phyloP scores from a whole-genome alignment of 2,888 invertebrate species.

The Horisme vitalbata region DNA sequence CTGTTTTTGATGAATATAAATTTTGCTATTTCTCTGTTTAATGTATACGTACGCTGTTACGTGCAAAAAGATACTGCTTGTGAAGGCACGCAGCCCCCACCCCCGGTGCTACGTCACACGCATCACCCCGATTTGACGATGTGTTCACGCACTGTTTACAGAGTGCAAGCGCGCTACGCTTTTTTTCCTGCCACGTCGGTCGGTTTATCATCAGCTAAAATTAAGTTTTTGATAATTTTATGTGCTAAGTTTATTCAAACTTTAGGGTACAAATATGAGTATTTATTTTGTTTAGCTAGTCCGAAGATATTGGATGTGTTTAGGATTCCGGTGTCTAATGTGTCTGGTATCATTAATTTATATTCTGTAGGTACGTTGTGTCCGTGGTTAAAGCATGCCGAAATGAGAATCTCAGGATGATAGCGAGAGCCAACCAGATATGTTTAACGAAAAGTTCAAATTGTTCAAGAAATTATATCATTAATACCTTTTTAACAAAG shows the following conservation, averaged over 20 bases:
- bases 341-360: slow-evolving; percentile 28
- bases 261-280: slow-evolving; percentile 69
- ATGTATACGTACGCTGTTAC: too few relatives aligned
- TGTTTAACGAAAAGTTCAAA: slow-evolving; percentile 28
- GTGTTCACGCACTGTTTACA: slow-evolving; percentile 49
- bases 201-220: slow-evolving; percentile 5
- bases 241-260: slow-evolving; percentile 58
- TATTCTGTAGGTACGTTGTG: slow-evolving; percentile 7
- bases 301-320: slow-evolving; percentile 44
- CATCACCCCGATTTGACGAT: slow-evolving; percentile 33
- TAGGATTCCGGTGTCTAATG: slow-evolving; percentile 17
- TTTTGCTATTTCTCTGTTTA: too few relatives aligned
- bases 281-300: slow-evolving; percentile 71
- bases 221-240: slow-evolving; percentile 54
- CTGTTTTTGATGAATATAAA: too few relatives aligned
- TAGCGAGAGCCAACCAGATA: slow-evolving; percentile 41
- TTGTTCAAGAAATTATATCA: slow-evolving; percentile 23
- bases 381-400: slow-evolving; percentile 17
- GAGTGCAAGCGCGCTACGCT: slow-evolving; percentile 42
- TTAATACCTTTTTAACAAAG: slow-evolving; percentile 11
- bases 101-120: slow-evolving; percentile 65
- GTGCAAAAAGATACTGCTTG: too few relatives aligned
- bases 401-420: slow-evolving; percentile 64
- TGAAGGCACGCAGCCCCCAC: too few relatives aligned
- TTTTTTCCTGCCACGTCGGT: slow-evolving; percentile 8